phyloP scores from a whole-genome alignment of 2,113 vertebrate genomes.

The Castor canadensis region DNA sequence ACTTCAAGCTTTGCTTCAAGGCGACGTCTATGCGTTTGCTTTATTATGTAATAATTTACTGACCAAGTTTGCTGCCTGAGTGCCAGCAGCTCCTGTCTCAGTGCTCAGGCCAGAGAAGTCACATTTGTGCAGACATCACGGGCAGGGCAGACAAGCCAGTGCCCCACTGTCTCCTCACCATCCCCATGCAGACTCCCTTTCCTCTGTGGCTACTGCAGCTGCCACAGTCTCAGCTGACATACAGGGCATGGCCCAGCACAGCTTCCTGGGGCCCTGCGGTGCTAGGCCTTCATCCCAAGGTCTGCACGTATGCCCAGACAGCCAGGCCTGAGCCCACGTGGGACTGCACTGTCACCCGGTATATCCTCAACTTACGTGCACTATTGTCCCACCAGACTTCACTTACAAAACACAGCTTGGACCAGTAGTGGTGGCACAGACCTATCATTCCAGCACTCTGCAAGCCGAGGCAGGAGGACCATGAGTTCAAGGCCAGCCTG shows the following conservation, averaged over 20 bases:
- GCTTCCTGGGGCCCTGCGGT: background rate
- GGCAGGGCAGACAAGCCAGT: background rate
- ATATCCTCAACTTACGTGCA: background rate
- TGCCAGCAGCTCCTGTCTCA: background rate
- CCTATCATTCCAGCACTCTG: background rate
- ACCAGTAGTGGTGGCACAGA: background rate
- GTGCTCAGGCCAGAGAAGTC: background rate
- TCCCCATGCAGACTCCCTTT: background rate
- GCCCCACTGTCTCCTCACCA: background rate
- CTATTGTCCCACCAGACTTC: background rate
- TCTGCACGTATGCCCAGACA: background rate
- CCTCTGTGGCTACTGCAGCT: background rate
- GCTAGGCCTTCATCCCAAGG: background rate
- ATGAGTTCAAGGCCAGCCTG: background rate
- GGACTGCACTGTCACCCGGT: too few relatives aligned
- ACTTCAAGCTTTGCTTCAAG: background rate
- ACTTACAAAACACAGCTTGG: background rate
- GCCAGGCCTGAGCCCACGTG: background rate
- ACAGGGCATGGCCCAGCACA: background rate
- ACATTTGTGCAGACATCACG: background rate
- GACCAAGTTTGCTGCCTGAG: background rate
- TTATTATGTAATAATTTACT: slow-evolving; percentile 14
- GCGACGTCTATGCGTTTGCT: background rate
- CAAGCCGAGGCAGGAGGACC: background rate
- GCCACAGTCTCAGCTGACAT: background rate